A percentile compares a stretch with the other conserved stretches of the same genome.
These are phyloP conservation scores for Sminthurides bifidus DNA, from an alignment of 1,140 invertebrate species.

Conservation along the genomic window DNA sequence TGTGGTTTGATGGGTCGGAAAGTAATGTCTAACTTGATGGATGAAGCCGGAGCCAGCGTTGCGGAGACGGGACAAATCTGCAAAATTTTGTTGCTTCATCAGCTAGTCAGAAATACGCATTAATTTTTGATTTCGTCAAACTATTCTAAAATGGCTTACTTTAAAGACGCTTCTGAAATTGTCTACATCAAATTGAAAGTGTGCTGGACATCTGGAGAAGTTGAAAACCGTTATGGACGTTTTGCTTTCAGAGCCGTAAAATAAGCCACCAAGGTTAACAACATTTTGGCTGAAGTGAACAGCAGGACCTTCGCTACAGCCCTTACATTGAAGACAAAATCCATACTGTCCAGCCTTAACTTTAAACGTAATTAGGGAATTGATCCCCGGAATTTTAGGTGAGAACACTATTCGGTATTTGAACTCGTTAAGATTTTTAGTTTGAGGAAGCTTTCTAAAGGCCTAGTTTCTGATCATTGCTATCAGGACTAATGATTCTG, in stretches of 20 bases:
- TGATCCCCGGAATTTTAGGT: conserved; percentile 9
- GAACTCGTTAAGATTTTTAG: too few species aligned
- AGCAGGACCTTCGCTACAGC: conserved; percentile 13
- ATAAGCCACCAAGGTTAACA: conserved; percentile 8
- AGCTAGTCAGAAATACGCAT: background rate
- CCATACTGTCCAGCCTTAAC: background rate
- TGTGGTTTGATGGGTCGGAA: conserved; percentile 14
- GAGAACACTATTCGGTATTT: conserved; percentile 12
- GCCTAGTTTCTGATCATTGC: too few species aligned
- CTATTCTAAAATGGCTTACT: background rate
- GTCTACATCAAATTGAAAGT: conserved; percentile 17
- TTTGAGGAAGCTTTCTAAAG: too few species aligned
- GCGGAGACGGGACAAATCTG: conserved; percentile 8
- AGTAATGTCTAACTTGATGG: background rate
- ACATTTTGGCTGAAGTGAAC: conserved; percentile 15
- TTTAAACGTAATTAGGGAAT: background rate
- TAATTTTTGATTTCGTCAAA: too few species aligned
- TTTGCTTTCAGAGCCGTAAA: background rate
- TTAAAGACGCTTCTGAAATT: conserved; percentile 14
- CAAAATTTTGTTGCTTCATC: background rate
- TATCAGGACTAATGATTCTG: too few species aligned
- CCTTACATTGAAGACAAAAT: conserved; percentile 9
- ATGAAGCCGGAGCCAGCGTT: background rate
- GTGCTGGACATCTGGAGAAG: conserved; percentile 4
- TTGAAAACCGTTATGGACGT: conserved; percentile 3